Percentiles rank a stretch among this genome's conserved stretches.
Evolutionary conservation across 2,888 invertebrate genomes (phyloP).

Genomic region (Apotomis capreana): DNA sequence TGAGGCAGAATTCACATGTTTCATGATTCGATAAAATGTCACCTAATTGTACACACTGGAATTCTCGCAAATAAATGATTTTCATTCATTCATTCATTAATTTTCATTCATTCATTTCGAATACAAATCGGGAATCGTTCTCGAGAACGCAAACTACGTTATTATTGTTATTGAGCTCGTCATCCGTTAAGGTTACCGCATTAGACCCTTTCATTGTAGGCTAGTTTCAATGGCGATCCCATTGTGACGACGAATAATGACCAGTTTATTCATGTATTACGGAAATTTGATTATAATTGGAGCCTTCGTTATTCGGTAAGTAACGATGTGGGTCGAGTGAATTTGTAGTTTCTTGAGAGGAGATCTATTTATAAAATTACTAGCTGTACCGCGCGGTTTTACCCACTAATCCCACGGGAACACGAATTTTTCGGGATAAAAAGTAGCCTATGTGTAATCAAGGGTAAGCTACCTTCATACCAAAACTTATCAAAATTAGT

Average conservation of each 20-base stretch:
- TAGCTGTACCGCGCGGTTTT: neutral
- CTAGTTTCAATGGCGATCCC: constrained; percentile 44
- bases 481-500: too few relatives aligned
- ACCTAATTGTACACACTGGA: too few relatives aligned
- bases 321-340: constrained; percentile 12
- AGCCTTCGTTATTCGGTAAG: constrained; percentile 53
- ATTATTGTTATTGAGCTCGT: constrained; percentile 28
- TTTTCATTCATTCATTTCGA: too few relatives aligned
- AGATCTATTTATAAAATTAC: neutral
- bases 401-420: too few relatives aligned
- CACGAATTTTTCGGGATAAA: too few relatives aligned
- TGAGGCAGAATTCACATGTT: too few relatives aligned
- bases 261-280: constrained; percentile 63
- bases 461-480: too few relatives aligned
- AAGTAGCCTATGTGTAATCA: too few relatives aligned
- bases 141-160: neutral
- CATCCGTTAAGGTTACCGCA: constrained; percentile 49
- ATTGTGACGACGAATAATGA: constrained; percentile 67
- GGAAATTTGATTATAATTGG: constrained; percentile 78
- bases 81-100: too few relatives aligned
- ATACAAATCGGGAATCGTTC: too few relatives aligned
- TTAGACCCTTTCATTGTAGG: constrained; percentile 51
- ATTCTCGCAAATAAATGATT: too few relatives aligned
- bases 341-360: neutral
- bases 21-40: too few relatives aligned